Evolutionary conservation across 1,140 invertebrate species (phyloP).

Genomic region (Megalonaias nervosa): DNA sequence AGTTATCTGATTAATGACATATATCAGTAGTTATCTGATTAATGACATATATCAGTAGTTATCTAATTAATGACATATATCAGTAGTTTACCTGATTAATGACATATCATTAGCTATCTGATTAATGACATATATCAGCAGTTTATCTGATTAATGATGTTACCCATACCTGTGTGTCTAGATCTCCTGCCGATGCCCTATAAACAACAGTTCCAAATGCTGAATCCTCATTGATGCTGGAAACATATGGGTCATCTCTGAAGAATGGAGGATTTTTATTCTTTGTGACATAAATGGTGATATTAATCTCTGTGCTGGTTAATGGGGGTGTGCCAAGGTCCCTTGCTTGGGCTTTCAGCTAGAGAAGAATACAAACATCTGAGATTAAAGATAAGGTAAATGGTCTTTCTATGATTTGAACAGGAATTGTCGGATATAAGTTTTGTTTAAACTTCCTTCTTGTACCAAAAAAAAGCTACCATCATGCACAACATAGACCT

Average conservation of each 20-base stretch:
- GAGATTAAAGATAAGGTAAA: too few relatives aligned
- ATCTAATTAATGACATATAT: too few relatives aligned
- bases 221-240: constrained; percentile 28
- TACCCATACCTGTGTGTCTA: constrained; percentile 46
- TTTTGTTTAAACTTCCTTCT: too few relatives aligned
- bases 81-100: too few relatives aligned
- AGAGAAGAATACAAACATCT: neutral
- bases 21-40: too few relatives aligned
- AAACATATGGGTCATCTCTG: constrained; percentile 31
- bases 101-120: too few relatives aligned
- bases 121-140: neutral
- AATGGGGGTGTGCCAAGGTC: constrained; percentile 46
- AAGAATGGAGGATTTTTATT: constrained; percentile 54
- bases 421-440: too few relatives aligned
- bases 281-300: constrained; percentile 48
- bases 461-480: too few relatives aligned
- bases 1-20: too few relatives aligned
- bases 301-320: constrained; percentile 35
- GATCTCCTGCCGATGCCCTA: constrained; percentile 40
- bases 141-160: neutral
- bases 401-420: too few relatives aligned
- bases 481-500: too few relatives aligned
- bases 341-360: constrained; percentile 49
- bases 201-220: constrained; percentile 25
- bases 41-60: too few relatives aligned